Base-by-base conservation (phyloP, 2,113 vertebrate species). In the Thunnus maccoyii region DNA sequence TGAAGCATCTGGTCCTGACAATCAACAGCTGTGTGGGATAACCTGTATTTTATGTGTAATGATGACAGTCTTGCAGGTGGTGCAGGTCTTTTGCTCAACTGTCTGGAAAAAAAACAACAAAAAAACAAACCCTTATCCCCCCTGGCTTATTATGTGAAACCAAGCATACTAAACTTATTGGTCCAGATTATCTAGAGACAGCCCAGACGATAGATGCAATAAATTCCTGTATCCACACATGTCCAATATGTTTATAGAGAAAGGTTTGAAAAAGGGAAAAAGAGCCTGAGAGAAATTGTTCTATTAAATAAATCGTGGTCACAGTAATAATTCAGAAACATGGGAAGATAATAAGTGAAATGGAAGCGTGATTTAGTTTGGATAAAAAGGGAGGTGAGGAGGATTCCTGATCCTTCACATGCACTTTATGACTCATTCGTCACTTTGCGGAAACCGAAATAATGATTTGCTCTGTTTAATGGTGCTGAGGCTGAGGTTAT, bases 401-500 rank as follows among this genome's bases (percentile, higher is more conserved):
- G 50, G 64, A 15, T 32, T 62, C 4, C 18, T 14, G 4, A 27
- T 66, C 17, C 72, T 58, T 66, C 27, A 65, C 27, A 64, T 25
- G 15, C 50, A 82, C 46, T 85, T 67, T 60, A 52, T 78, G 68
- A 80, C 13, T 20, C 61, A 65, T 72, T 61, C 57, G 62, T 58
- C 60, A 54, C 36, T 22, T 22, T 10, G 41, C 17, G 51, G 16
- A 84, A 78, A 76, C 18, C 56, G 20, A 63, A 68, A 83, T 47
- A 41, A 63, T 56, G 73, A 41, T 82, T 66, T 83, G 57, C 27
- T 36, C 52, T 8, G 47, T 69, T 72, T 30, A 20, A 64, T 7
- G 16, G 55, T 16, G 58, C 44, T 47, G 62, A 76, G 78, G 51
- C 36, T 41, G 36, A 41, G 36, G 36, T 76, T 86, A 60, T 81